Evolutionary conservation across 30 jellyfish, hydroid and myxozoan species (phyloP), one percentile per base, ranked within the genome.

Genomic region (Aurelia aurita): DNA sequence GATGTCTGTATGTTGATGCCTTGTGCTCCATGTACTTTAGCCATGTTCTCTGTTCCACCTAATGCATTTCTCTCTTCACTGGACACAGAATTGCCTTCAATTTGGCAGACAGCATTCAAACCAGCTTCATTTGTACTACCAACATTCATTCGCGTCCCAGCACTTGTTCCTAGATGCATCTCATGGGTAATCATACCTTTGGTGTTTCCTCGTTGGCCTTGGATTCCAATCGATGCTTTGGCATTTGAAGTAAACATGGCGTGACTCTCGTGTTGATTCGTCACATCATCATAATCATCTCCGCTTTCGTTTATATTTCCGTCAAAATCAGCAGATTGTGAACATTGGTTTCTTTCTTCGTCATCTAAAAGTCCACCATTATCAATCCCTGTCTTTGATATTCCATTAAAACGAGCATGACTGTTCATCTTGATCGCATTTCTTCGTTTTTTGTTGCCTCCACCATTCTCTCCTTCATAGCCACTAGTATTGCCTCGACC

Each of bases 351-450:
- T 27, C 58, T 13, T 31, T 66, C 55, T 69, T 69, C 80, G 7
- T 69, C 81, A 69, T 35, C 39, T 22, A 43, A 69, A 19, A 69
- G 58, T 15, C 81, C 81, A 5, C n/a, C 66, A 22, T 69, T 69
- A n/a, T 69, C 81, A 69, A 69, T 39, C 26, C 81, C 81, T 19
- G 81, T 11, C 46, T 39, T 14, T 39, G 51, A 2, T 15, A 39
- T 6, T 39, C 49, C 28, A 18, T 12, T 43, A 26, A 46, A 13
- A n/a, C 65, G 81, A 35, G 65, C 81, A 35, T 22, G 81, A 5
- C 43, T 69, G 10, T 35, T 69, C 28, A 23, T 13, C 27, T 69
- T 69, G 46, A 35, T 16, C 8, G 81, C 65, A 2, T 69, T 69
- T 13, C 63, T 35, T 21, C 66, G 8, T 39, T 27, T 49, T 44